phyloP scores from a whole-genome alignment of 2,888 invertebrate genomes.

The Ptychoptera contaminata region DNA sequence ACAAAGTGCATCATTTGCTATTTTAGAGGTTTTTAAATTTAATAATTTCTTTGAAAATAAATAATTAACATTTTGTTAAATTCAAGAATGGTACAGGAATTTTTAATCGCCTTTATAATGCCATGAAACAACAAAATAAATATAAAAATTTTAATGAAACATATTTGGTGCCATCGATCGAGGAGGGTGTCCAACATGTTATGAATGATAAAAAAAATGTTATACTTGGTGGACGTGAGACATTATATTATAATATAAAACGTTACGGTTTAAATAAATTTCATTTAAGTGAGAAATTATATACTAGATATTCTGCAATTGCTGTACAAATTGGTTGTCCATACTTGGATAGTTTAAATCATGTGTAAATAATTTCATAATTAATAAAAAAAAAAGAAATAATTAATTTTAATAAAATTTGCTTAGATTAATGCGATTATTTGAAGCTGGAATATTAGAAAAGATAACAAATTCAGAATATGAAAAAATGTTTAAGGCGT shows the following conservation, averaged over 20 bases:
- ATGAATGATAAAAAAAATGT: constrained; percentile 43
- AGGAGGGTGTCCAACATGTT: constrained; percentile 51
- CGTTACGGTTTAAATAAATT: constrained; percentile 41
- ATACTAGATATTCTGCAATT: constrained; percentile 62
- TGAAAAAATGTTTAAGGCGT: constrained; percentile 46
- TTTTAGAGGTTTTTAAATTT: constrained; percentile 39
- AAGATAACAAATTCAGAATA: constrained; percentile 66
- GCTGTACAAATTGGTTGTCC: constrained; percentile 63
- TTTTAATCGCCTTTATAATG: constrained; percentile 48
- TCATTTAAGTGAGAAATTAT: constrained; percentile 60
- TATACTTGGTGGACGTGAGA: constrained; percentile 57
- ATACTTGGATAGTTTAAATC: constrained; percentile 54
- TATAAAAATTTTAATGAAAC: constrained; percentile 21
- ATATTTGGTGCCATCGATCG: constrained; percentile 51
- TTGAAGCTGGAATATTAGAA: constrained; percentile 58
- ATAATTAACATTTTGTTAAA: not conserved
- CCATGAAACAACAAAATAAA: constrained; percentile 41
- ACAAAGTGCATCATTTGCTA: constrained; percentile 53
- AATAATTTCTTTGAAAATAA: not conserved
- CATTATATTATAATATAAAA: constrained; percentile 57
- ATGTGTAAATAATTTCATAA: constrained; percentile 39
- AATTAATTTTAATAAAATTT: constrained; percentile 1
- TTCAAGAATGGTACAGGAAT: constrained; percentile 57
- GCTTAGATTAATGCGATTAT: constrained; percentile 49
- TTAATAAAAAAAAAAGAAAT: not conserved